A percentile compares a stretch with the other conserved stretches of the same genome.
Evolutionary conservation across 2,113 vertebrate species (phyloP).

Genomic region (Anarrhichthys ocellatus): DNA sequence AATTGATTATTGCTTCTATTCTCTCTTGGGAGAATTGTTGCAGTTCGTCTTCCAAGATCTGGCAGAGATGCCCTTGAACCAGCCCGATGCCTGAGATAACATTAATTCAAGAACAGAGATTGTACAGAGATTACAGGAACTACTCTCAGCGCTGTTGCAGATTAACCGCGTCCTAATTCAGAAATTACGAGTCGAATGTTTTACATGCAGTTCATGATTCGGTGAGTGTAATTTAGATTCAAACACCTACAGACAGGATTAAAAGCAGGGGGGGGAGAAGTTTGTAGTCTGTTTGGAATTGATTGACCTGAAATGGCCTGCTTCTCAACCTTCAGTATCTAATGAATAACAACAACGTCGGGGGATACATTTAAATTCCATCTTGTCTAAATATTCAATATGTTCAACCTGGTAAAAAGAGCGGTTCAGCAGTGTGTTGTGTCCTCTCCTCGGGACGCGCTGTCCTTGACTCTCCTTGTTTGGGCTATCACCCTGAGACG

Average conservation of each 20-base stretch:
- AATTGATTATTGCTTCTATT: constrained; percentile 33
- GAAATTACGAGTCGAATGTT: constrained; percentile 19
- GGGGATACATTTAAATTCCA: constrained; percentile 45
- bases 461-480: constrained; percentile 70
- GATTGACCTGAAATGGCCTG: constrained; percentile 35
- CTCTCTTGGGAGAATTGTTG: constrained; percentile 24
- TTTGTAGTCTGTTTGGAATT: constrained; percentile 39
- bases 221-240: constrained; percentile 25
- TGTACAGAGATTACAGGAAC: constrained; percentile 21
- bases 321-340: constrained; percentile 23
- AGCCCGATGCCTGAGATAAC: neutral
- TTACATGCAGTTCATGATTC: constrained; percentile 1
- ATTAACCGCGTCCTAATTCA: constrained; percentile 9
- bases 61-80: constrained; percentile 55
- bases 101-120: constrained; percentile 15
- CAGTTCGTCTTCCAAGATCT: constrained; percentile 42
- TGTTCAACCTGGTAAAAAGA: constrained; percentile 25
- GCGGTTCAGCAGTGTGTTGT: constrained; percentile 29
- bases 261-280: constrained; percentile 7
- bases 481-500: constrained; percentile 45
- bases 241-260: constrained; percentile 30
- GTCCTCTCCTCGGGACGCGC: constrained; percentile 13
- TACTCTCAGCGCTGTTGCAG: neutral
- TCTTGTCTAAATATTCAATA: constrained; percentile 49
- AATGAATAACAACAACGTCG: constrained; percentile 56